phyloP scores from a whole-genome alignment of 1,140 invertebrate species.

The Cotesia vestalis region DNA sequence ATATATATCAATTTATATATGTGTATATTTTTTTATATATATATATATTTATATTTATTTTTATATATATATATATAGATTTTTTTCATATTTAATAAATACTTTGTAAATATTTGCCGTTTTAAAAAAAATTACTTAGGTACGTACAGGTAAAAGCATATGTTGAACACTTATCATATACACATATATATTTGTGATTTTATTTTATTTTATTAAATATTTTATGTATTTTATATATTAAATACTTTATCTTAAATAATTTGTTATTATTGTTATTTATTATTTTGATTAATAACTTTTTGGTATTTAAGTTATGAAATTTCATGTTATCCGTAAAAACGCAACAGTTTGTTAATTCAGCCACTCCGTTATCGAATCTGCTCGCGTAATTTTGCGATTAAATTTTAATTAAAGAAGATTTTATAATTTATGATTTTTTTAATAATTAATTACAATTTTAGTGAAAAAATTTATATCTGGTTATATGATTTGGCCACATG shows the following conservation, averaged over 20 bases:
- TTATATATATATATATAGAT: background rate
- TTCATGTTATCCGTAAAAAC: slow-evolving; percentile 69
- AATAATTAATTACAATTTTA: too few species aligned
- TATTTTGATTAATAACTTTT: slow-evolving; percentile 33
- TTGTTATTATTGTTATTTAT: slow-evolving; percentile 20
- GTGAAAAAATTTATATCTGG: too few species aligned
- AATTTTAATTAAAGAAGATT: too few species aligned
- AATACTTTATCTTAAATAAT: slow-evolving; percentile 27
- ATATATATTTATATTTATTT: background rate
- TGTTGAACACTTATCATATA: slow-evolving; percentile 40
- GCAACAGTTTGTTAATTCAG: slow-evolving; percentile 48
- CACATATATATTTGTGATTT: slow-evolving; percentile 46
- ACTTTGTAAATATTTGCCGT: slow-evolving; percentile 50
- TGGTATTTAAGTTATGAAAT: slow-evolving; percentile 69
- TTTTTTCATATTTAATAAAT: slow-evolving; percentile 31
- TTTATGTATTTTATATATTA: slow-evolving; percentile 31
- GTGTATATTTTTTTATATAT: slow-evolving; percentile 34
- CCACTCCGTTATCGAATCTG: slow-evolving; percentile 34
- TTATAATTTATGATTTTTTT: too few species aligned
- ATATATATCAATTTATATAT: slow-evolving; percentile 29
- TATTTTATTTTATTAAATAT: slow-evolving; percentile 29
- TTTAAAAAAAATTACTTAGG: slow-evolving; percentile 43
- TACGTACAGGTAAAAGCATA: slow-evolving; percentile 51
- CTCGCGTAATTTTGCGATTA: slow-evolving; percentile 4
- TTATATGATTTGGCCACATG: too few species aligned